These are phyloP conservation scores for Hydra vulgaris DNA, from an alignment of 30 jellyfish, hydroid and myxozoan genomes.

Conservation along the genomic window DNA sequence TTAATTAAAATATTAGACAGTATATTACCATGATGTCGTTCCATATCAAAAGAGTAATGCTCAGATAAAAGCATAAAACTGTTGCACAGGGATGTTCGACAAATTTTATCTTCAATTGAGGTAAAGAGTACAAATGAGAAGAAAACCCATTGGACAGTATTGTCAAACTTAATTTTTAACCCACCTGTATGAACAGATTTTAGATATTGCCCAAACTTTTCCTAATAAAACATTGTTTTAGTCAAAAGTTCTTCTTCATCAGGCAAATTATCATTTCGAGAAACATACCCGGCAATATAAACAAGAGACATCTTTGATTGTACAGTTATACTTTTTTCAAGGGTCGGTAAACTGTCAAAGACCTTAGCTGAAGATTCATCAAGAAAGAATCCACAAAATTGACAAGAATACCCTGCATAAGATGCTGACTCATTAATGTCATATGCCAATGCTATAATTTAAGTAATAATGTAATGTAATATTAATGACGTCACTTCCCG, in stretches of 20 bases:
- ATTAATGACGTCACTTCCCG: no score
- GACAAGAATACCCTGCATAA: slow-evolving; percentile 7
- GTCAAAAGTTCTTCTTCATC: no score
- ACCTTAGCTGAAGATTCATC: background rate
- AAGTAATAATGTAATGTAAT: no score
- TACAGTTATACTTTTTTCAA: no score
- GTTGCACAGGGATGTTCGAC: slow-evolving; percentile 5
- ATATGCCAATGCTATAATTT: no score
- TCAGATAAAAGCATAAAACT: background rate
- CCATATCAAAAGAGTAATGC: slow-evolving; percentile 7
- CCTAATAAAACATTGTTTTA: background rate
- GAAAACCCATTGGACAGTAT: slow-evolving; percentile 13
- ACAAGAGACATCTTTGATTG: no score
- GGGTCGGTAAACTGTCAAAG: no score
- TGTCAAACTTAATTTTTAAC: slow-evolving; percentile 6
- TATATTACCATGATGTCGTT: slow-evolving; percentile 9
- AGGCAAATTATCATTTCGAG: no score
- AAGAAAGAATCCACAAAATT: background rate
- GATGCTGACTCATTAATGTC: no score
- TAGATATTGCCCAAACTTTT: slow-evolving; percentile 13
- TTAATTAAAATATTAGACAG: slow-evolving; percentile 9
- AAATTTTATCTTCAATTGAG: background rate
- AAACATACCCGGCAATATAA: no score
- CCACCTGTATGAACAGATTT: slow-evolving; percentile 4
- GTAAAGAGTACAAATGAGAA: background rate